Evolutionary conservation across 1,140 invertebrate genomes (phyloP).

Genomic region (Metopolophium dirhodum): DNA sequence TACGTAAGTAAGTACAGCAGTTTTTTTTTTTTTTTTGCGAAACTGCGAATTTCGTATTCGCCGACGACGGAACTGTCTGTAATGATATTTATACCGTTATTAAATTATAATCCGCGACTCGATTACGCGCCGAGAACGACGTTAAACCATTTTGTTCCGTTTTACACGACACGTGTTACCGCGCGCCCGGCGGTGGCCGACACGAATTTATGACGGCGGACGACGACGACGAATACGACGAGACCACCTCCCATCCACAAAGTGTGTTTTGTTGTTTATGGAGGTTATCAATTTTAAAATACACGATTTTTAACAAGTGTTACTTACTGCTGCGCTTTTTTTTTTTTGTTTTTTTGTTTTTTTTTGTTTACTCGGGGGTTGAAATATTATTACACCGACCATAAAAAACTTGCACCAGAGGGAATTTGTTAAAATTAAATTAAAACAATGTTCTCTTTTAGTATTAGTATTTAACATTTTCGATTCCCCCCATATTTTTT

Average conservation of each 20-base stretch:
- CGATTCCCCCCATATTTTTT: neutral
- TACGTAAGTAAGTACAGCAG: neutral
- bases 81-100: neutral
- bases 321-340: slow-evolving; percentile 27
- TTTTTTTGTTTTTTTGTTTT: neutral
- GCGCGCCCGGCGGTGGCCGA: neutral
- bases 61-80: neutral
- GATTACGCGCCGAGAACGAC: neutral
- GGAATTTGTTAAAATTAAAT: slow-evolving; percentile 22
- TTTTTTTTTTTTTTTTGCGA: neutral
- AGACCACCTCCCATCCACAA: neutral
- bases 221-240: neutral
- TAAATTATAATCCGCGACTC: neutral
- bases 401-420: neutral
- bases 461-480: neutral
- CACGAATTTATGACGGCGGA: neutral
- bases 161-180: slow-evolving; percentile 39
- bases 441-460: neutral
- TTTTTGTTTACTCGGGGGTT: neutral
- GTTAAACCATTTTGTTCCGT: neutral
- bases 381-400: neutral
- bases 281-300: slow-evolving; percentile 25
- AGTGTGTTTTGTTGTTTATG: slow-evolving; percentile 30
- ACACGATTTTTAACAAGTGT: slow-evolving; percentile 41
- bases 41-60: neutral